These are phyloP conservation scores for Thelaira solivaga DNA, from an alignment of 2,888 invertebrate species.

Conservation along the genomic window DNA sequence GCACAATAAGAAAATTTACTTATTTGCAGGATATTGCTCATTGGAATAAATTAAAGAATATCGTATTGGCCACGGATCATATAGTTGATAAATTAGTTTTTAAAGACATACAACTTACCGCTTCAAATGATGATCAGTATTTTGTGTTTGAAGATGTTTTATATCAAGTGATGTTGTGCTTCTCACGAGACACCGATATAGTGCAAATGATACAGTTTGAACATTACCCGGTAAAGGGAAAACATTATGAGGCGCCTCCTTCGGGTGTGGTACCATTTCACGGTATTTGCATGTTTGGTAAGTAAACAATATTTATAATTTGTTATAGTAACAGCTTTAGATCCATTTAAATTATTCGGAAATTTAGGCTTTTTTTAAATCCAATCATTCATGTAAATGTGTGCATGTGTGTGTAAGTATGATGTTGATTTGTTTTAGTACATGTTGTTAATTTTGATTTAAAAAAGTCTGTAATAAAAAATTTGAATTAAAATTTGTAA, in stretches of 20 bases:
- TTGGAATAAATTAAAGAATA: slow-evolving; percentile 88
- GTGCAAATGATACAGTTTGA: slow-evolving; percentile 83
- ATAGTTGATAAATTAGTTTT: slow-evolving; percentile 96
- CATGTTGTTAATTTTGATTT: too few relatives aligned
- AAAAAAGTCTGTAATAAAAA: too few relatives aligned
- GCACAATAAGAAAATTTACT: neutral
- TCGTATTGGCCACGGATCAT: slow-evolving; percentile 91
- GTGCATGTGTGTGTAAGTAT: neutral
- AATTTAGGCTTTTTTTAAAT: too few relatives aligned
- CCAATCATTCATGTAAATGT: too few relatives aligned
- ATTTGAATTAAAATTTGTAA: too few relatives aligned
- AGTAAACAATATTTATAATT: slow-evolving; percentile 67
- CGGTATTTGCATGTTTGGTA: slow-evolving; percentile 98
- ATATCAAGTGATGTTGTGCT: slow-evolving; percentile 94
- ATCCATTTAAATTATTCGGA: too few relatives aligned
- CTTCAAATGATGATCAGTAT: slow-evolving; percentile 98
- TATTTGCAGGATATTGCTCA: slow-evolving; percentile 82
- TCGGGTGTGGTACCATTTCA: slow-evolving; percentile 97
- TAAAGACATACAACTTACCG: slow-evolving; percentile 96
- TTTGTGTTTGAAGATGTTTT: slow-evolving; percentile 98
- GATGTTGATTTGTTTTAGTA: neutral
- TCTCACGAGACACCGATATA: slow-evolving; percentile 91
- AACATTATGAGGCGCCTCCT: slow-evolving; percentile 82
- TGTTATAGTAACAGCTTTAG: too few relatives aligned
- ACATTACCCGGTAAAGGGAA: slow-evolving; percentile 72